These are phyloP conservation scores for Macrosteles quadrilineatus DNA, from an alignment of 1,140 invertebrate species.

Conservation along the genomic window DNA sequence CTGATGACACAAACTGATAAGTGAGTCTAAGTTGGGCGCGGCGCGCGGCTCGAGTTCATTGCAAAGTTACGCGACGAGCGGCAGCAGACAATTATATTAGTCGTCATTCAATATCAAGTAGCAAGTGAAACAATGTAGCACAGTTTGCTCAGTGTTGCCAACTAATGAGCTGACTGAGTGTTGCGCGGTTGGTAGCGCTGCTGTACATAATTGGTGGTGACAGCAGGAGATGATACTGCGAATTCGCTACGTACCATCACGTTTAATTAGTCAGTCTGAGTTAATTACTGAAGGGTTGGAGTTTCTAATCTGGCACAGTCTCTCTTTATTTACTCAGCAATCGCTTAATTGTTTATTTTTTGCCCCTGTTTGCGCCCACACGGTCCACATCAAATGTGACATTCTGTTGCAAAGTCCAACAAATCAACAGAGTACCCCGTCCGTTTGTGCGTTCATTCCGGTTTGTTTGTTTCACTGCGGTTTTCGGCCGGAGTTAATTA, in stretches of 20 bases:
- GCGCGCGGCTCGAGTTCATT: too few species aligned
- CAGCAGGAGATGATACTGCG: slow-evolving; percentile 5
- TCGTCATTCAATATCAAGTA: too few species aligned
- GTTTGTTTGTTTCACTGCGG: too few species aligned
- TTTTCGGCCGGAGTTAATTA: too few species aligned
- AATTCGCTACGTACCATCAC: slow-evolving; percentile 9
- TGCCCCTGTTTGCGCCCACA: neutral
- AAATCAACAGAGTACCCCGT: too few species aligned
- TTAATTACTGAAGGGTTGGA: neutral
- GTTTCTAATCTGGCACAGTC: neutral
- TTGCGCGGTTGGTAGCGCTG: neutral
- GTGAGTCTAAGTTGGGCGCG: too few species aligned
- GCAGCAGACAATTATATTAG: too few species aligned
- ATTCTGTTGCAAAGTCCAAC: too few species aligned
- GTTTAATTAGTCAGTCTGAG: slow-evolving; percentile 14
- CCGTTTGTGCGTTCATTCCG: too few species aligned
- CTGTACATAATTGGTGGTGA: neutral
- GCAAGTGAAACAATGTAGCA: too few species aligned
- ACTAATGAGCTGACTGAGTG: neutral
- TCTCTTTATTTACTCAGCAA: neutral
- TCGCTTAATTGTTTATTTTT: slow-evolving; percentile 25
- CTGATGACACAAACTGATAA: too few species aligned
- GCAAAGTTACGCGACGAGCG: too few species aligned
- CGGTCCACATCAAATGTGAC: neutral
- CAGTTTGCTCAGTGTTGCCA: slow-evolving; percentile 4